A percentile compares a stretch with the other conserved stretches of the same genome.
These are phyloP conservation scores for Geodia barretti DNA, from an alignment of 37 sponge, comb jelly and placozoan genomes.

Conservation along the genomic window DNA sequence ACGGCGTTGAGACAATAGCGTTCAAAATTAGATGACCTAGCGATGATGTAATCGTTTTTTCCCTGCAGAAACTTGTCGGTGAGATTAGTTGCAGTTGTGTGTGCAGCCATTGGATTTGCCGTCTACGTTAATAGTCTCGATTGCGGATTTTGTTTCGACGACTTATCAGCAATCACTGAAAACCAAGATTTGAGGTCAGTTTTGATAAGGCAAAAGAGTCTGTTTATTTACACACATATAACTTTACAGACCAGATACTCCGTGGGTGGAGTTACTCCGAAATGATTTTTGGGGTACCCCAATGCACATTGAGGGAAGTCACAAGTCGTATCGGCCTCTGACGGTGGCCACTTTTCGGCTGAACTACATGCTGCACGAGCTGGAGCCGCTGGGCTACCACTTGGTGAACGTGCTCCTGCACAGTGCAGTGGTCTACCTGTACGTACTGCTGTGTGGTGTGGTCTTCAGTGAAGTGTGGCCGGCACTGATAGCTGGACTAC, in stretches of 20 bases:
- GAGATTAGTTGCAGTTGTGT: constrained; percentile 7
- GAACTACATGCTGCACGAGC: constrained; percentile 80
- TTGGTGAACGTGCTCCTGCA: constrained; percentile 87
- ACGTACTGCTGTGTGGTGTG: constrained; percentile 60
- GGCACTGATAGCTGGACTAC: constrained; percentile 73
- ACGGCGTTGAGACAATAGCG: too few species aligned
- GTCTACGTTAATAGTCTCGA: constrained; percentile 74
- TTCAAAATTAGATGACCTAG: too few species aligned
- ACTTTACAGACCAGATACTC: constrained; percentile 32
- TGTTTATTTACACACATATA: too few species aligned
- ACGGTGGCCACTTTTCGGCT: constrained; percentile 85
- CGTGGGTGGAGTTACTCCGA: constrained; percentile 72
- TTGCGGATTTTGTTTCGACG: constrained; percentile 88
- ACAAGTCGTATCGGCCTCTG: constrained; percentile 95
- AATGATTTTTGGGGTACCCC: constrained; percentile 98
- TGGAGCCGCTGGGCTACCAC: constrained; percentile 90
- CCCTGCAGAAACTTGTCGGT: neutral
- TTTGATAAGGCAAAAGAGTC: neutral
- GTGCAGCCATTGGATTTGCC: constrained; percentile 28
- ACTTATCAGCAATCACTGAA: constrained; percentile 70
- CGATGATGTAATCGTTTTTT: neutral
- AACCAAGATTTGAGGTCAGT: constrained; percentile 68
- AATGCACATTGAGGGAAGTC: constrained; percentile 80
- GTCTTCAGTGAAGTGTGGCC: constrained; percentile 50
- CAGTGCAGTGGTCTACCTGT: constrained; percentile 74